phyloP scores from a whole-genome alignment of 2,888 invertebrate genomes.

The Trissonchulus latispiculum region DNA sequence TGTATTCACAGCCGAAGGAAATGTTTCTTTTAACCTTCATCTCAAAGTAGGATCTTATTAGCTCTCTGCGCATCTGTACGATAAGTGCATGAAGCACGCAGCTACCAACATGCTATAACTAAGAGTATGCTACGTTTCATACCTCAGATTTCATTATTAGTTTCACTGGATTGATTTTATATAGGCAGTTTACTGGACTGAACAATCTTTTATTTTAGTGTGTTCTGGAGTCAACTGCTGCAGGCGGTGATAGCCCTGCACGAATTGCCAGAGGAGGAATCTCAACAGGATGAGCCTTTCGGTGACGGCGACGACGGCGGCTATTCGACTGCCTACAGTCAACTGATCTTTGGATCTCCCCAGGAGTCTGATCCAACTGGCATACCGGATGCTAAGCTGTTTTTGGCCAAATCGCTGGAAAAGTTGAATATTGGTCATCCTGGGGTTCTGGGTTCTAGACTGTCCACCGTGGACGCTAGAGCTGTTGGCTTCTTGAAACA shows the following conservation, averaged over 20 bases:
- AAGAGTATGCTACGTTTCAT: too few relatives aligned
- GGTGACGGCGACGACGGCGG: conserved; percentile 46
- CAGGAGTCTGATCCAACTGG: conserved; percentile 63
- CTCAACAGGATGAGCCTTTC: conserved; percentile 51
- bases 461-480: conserved; percentile 4
- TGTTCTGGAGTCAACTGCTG: conserved; percentile 48
- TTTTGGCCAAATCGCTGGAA: conserved; percentile 64
- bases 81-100: too few relatives aligned
- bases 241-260: conserved; percentile 71
- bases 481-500: conserved; percentile 3
- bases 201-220: conserved; percentile 14
- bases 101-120: too few relatives aligned
- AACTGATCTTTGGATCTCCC: conserved; percentile 71
- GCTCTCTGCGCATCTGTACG: too few relatives aligned
- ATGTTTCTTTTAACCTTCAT: too few relatives aligned
- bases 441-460: conserved; percentile 53
- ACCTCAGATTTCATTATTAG: too few relatives aligned
- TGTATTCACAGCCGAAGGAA: too few relatives aligned
- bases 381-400: conserved; percentile 59
- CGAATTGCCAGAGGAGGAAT: conserved; percentile 75
- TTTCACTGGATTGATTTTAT: too few relatives aligned
- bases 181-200: too few relatives aligned
- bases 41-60: too few relatives aligned
- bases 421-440: conserved; percentile 58
- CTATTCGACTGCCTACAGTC: conserved; percentile 76